A percentile compares a stretch with the other conserved stretches of the same genome.
Conservation (phyloP, 2,888 invertebrate genomes). For the Aricia artaxerxes region DNA sequence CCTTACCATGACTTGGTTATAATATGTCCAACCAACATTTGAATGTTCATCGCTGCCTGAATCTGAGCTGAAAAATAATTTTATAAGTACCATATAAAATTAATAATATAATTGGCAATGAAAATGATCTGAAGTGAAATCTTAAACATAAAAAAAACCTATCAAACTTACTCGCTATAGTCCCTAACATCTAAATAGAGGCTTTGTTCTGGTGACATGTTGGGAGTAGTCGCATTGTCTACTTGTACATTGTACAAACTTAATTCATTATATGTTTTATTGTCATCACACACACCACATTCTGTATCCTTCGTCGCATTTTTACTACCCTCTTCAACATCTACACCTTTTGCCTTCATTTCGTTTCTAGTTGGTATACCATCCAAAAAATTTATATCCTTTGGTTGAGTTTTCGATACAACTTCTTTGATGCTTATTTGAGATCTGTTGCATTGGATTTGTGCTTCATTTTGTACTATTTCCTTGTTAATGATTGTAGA, state of each 20-base stretch:
- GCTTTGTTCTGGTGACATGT: conserved; percentile 72
- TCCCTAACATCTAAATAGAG: conserved; percentile 72
- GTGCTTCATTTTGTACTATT: conserved; percentile 60
- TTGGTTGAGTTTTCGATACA: conserved; percentile 55
- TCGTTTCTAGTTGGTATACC: conserved; percentile 56
- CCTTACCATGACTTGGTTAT: conserved; percentile 85
- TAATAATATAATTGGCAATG: background rate
- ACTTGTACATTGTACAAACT: conserved; percentile 72
- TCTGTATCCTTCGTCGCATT: conserved; percentile 41
- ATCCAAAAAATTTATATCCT: conserved; percentile 67
- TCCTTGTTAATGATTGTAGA: conserved; percentile 73
- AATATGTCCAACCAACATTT: conserved; percentile 85
- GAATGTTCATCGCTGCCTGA: conserved; percentile 78
- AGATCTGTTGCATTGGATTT: conserved; percentile 69
- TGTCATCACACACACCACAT: conserved; percentile 52
- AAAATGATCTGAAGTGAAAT: background rate
- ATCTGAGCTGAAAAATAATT: conserved; percentile 61
- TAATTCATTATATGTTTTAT: conserved; percentile 68
- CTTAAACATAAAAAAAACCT: background rate
- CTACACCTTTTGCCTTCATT: conserved; percentile 39
- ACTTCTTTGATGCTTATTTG: conserved; percentile 71
- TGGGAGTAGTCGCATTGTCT: conserved; percentile 71
- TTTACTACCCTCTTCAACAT: conserved; percentile 29
- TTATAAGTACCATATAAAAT: background rate
- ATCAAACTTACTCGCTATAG: conserved; percentile 69